Base-by-base conservation (phyloP, 2,797 vertebrate species). In the Sternarchorhynchus goeldii region DNA sequence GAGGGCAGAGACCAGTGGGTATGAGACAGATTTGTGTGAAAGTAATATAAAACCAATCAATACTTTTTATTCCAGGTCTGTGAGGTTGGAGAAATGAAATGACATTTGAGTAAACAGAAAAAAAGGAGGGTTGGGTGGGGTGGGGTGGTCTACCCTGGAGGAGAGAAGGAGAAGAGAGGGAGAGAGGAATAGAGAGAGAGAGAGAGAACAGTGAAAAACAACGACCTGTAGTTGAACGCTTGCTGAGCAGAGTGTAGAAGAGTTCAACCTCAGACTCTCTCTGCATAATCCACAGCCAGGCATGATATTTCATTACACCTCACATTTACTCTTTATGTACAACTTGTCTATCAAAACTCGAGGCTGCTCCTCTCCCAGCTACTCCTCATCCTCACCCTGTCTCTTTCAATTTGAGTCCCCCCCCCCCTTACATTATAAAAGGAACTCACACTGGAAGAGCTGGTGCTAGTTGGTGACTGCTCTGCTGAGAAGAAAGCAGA, bases 391-490 rank as follows among this genome's bases (percentile, higher is more conserved):
- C 18, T 68, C 31, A 73, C 34, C 18, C 65, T 21, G 17, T 56
- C 62, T 70, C 63, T 85, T 82, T 88, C 82, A 77, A 90, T 87
- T 84, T 89, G 81, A 93, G 93, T 86, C 91, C 60, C 77, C 71
- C 50, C 58, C 50, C 58, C 20, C 20, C 14, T 82, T 87, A 80
- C 86, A 89, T 80, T 91, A 90, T 86, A 84, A 87, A 85, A 78
- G 79, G 83, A 87, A 86, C 89, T 91, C 83, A 89, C 84, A 89
- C 90, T 92, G 60, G 79, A 75, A 90, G 90, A 16, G 59, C 17
- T 2, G n/a, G 32, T 68, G 82, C 45, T n/a, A 53, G 39, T 20
- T 59, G 83, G 62, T 89, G 87, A 89, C 86, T 91, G 89, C 82
- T 89, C 85, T 69, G 71, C 64, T 64, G 86, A 89, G 83, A 78